Conservation (phyloP, 64 coral and sea anemone genomes). For the Cladopsammia gracilis region DNA sequence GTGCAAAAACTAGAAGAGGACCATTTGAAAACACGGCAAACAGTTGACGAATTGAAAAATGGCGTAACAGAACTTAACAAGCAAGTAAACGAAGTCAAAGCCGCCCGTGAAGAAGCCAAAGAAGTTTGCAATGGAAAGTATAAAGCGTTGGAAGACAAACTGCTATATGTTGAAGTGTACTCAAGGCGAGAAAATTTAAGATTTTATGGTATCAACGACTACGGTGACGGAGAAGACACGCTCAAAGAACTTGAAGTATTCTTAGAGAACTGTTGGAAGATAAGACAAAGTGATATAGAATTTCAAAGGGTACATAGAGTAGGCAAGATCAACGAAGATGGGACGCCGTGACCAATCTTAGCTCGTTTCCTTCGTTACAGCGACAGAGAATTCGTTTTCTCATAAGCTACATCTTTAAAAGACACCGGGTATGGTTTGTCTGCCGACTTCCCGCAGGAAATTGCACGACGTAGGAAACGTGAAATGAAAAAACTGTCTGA, state of each 20-base stretch:
- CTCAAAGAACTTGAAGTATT: not conserved
- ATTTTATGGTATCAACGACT: not conserved
- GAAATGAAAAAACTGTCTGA: conserved; percentile 16
- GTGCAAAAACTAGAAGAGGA: too few relatives aligned
- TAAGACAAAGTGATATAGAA: not conserved
- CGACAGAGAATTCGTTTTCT: conserved; percentile 27
- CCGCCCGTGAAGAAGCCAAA: not conserved
- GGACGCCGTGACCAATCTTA: conserved; percentile 21
- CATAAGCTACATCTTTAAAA: not conserved
- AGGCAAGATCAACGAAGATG: not conserved
- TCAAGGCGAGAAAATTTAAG: not conserved
- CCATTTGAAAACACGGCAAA: too few relatives aligned
- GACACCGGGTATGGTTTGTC: conserved; percentile 11
- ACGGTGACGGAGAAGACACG: not conserved
- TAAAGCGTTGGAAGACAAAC: not conserved
- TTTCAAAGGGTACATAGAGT: not conserved
- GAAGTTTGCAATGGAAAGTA: not conserved
- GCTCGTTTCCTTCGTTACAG: conserved; percentile 40
- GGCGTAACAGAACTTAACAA: too few relatives aligned
- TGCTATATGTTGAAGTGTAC: not conserved
- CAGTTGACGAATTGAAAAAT: too few relatives aligned
- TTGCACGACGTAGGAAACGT: conserved; percentile 33
- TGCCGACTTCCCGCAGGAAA: conserved; percentile 27
- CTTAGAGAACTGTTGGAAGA: not conserved
- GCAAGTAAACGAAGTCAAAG: too few relatives aligned